Evolutionary conservation across 1,140 invertebrate genomes (phyloP).

Genomic region (Ips nitidus): DNA sequence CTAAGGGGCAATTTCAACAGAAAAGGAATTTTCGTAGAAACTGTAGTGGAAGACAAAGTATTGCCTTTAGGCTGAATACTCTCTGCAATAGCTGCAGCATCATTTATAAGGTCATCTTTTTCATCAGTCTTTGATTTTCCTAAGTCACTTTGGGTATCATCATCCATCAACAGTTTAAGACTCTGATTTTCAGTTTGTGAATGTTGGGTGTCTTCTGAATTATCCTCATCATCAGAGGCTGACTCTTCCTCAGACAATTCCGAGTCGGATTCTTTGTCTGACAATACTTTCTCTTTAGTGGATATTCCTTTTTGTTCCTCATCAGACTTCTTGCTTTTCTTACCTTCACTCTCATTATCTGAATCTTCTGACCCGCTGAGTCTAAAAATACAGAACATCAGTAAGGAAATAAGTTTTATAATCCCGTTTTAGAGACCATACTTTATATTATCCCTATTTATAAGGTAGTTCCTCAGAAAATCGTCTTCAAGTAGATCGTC

Average conservation of each 20-base stretch:
- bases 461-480: conserved; percentile 75
- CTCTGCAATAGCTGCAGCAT: conserved; percentile 92
- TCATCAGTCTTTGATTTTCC: conserved; percentile 52
- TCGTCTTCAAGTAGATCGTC: conserved; percentile 79
- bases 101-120: conserved; percentile 71
- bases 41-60: conserved; percentile 82
- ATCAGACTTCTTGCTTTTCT: conserved; percentile 32
- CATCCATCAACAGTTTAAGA: conserved; percentile 67
- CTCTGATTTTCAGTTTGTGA: conserved; percentile 51
- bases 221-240: conserved; percentile 46
- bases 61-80: conserved; percentile 98
- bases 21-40: conserved; percentile 84
- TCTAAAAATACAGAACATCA: conserved; percentile 18
- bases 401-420: no score
- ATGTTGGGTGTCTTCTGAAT: conserved; percentile 55
- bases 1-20: conserved; percentile 88
- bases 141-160: conserved; percentile 49
- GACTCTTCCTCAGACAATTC: conserved; percentile 36
- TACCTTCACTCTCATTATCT: conserved; percentile 34
- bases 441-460: conserved; percentile 64
- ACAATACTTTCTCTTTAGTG: conserved; percentile 52
- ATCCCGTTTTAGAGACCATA: background rate
- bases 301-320: conserved; percentile 17
- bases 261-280: conserved; percentile 64
- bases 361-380: conserved; percentile 47